Evolutionary conservation across 2,797 vertebrate genomes (phyloP).

Genomic region (Gallinago solitaria): DNA sequence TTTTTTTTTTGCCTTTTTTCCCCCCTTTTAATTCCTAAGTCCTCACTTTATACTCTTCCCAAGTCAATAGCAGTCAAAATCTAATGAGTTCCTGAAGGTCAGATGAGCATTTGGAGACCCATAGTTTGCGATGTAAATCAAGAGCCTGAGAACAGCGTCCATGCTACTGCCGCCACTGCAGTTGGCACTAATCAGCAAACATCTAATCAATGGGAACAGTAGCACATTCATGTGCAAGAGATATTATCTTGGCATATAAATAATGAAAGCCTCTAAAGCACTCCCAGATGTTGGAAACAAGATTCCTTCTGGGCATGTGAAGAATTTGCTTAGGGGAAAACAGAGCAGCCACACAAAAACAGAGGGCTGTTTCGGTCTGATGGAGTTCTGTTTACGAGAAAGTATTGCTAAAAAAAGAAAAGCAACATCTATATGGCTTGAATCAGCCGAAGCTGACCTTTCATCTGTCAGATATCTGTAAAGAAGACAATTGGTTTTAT

Average conservation of each 20-base stretch:
- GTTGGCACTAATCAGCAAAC: conserved; percentile 64
- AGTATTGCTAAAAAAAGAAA: background rate
- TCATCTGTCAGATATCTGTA: background rate
- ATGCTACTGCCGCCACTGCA: background rate
- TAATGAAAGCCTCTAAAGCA: conserved; percentile 53
- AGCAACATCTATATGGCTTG: background rate
- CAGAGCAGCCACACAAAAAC: conserved; percentile 29
- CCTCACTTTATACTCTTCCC: background rate
- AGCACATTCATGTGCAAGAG: conserved; percentile 67
- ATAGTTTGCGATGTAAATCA: background rate
- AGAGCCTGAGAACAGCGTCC: background rate
- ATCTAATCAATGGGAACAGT: conserved; percentile 71
- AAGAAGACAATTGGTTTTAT: conserved; percentile 23
- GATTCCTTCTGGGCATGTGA: conserved; percentile 63
- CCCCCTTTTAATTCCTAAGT: background rate
- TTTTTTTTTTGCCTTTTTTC: background rate
- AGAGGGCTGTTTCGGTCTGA: background rate
- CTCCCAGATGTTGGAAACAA: conserved; percentile 60
- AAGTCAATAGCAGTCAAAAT: background rate
- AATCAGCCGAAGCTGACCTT: background rate
- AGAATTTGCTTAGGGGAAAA: conserved; percentile 61
- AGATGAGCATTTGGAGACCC: background rate
- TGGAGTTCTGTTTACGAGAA: conserved; percentile 19
- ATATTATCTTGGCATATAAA: conserved; percentile 65
- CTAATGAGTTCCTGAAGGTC: conserved; percentile 44